Percentiles rank a stretch among this genome's conserved stretches.
These are phyloP conservation scores for Amblyteles armatorius DNA, from an alignment of 2,888 invertebrate genomes.

Conservation along the genomic window DNA sequence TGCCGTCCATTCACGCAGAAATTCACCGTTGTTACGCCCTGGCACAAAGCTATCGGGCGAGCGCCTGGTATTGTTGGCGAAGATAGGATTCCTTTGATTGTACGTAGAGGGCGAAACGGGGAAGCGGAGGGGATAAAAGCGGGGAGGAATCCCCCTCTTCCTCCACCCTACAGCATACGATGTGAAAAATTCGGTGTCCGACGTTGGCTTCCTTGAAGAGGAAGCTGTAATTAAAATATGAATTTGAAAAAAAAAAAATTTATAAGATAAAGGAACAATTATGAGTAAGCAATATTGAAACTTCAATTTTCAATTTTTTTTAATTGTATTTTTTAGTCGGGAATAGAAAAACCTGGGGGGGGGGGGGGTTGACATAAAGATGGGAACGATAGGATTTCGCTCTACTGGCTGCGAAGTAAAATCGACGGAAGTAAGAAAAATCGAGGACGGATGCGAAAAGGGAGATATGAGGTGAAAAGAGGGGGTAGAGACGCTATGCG, in stretches of 20 bases:
- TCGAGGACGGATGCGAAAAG: conserved; percentile 71
- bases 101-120: conserved; percentile 52
- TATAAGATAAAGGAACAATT: too few relatives aligned
- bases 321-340: too few relatives aligned
- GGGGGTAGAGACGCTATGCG: conserved; percentile 65
- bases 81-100: conserved; percentile 81
- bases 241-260: neutral
- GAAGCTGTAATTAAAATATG: too few relatives aligned
- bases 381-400: too few relatives aligned
- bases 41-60: conserved; percentile 76
- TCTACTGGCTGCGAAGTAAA: conserved; percentile 22
- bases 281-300: too few relatives aligned
- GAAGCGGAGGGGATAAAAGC: conserved; percentile 5
- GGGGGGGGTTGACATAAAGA: too few relatives aligned
- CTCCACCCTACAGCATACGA: neutral
- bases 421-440: conserved; percentile 68
- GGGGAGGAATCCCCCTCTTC: neutral
- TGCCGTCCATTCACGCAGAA: conserved; percentile 72
- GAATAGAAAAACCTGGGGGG: too few relatives aligned
- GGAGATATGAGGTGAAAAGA: conserved; percentile 3
- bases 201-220: too few relatives aligned
- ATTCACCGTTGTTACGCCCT: conserved; percentile 74
- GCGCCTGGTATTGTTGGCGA: conserved; percentile 76
- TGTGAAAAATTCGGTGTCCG: neutral
- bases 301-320: too few relatives aligned